phyloP scores from a whole-genome alignment of 2,797 vertebrate species.

The Oreortyx pictus region DNA sequence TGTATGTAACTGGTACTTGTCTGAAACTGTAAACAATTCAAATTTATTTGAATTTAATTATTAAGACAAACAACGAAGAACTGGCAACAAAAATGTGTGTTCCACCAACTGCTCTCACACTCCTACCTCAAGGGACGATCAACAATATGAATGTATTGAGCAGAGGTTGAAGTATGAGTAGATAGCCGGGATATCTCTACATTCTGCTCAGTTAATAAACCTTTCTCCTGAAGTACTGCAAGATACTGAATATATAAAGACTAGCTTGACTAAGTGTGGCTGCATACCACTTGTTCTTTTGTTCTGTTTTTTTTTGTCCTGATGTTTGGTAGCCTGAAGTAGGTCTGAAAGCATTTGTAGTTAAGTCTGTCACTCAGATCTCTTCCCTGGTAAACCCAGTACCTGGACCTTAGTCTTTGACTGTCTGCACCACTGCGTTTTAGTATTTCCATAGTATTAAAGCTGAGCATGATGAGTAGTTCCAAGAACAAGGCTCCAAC shows the following conservation, averaged over 20 bases:
- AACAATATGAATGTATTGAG: background rate
- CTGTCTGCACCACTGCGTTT: too few relatives aligned
- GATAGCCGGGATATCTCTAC: background rate
- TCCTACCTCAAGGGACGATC: rapidly evolving
- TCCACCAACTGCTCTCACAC: rapidly evolving
- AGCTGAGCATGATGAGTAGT: too few relatives aligned
- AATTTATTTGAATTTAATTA: background rate
- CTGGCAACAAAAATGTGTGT: background rate
- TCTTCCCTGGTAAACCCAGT: too few relatives aligned
- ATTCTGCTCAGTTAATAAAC: background rate
- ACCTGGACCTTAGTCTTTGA: too few relatives aligned
- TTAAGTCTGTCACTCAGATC: too few relatives aligned
- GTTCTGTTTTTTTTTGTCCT: too few relatives aligned
- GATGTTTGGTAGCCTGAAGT: too few relatives aligned
- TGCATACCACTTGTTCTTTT: too few relatives aligned
- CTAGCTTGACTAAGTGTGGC: too few relatives aligned
- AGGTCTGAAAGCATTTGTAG: too few relatives aligned
- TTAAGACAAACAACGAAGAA: background rate
- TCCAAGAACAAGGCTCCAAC: background rate
- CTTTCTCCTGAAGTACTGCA: background rate
- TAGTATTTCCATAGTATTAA: too few relatives aligned
- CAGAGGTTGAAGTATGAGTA: background rate
- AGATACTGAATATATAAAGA: background rate
- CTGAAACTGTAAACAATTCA: background rate
- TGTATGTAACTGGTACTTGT: too few relatives aligned